Percentiles rank a stretch among this genome's conserved stretches.
Conservation (phyloP, 2,888 invertebrate genomes). For the Acleris emargana region DNA sequence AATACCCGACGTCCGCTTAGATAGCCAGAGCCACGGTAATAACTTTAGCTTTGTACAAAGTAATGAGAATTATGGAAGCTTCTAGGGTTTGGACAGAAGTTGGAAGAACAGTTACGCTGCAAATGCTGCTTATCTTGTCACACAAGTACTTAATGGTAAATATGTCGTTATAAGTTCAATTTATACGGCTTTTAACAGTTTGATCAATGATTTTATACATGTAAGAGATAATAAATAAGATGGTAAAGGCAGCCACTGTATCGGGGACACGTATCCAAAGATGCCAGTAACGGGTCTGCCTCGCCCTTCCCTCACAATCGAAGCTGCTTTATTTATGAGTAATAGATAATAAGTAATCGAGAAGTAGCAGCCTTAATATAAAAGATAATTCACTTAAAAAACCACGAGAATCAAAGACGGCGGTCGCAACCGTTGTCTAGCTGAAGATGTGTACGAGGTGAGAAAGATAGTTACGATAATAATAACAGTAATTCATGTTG, state of each 20-base stretch:
- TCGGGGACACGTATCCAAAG: conserved; percentile 47
- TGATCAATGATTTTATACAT: conserved; percentile 13
- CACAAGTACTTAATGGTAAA: background rate
- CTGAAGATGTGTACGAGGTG: background rate
- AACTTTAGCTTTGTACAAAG: conserved; percentile 8
- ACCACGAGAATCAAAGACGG: too few species aligned
- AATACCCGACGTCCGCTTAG: conserved; percentile 14
- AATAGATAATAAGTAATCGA: conserved; percentile 7
- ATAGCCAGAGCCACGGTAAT: conserved; percentile 2
- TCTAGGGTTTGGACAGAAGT: background rate
- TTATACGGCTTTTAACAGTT: background rate
- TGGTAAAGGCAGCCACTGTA: conserved; percentile 18
- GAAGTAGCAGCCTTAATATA: conserved; percentile 9
- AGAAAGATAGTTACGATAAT: too few species aligned
- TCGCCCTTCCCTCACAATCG: conserved; percentile 40
- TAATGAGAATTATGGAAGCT: conserved; percentile 9
- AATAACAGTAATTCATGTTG: too few species aligned
- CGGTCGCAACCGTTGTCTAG: background rate
- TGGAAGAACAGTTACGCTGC: too few species aligned
- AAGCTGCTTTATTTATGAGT: conserved; percentile 3
- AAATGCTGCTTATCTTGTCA: background rate
- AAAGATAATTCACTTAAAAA: too few species aligned
- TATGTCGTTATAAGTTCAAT: background rate
- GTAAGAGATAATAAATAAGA: conserved; percentile 20
- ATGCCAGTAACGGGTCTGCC: conserved; percentile 48